A percentile compares a stretch with the other conserved stretches of the same genome.
These are phyloP conservation scores for Podarcis cretensis DNA, from an alignment of 2,113 vertebrate genomes.

Conservation along the genomic window DNA sequence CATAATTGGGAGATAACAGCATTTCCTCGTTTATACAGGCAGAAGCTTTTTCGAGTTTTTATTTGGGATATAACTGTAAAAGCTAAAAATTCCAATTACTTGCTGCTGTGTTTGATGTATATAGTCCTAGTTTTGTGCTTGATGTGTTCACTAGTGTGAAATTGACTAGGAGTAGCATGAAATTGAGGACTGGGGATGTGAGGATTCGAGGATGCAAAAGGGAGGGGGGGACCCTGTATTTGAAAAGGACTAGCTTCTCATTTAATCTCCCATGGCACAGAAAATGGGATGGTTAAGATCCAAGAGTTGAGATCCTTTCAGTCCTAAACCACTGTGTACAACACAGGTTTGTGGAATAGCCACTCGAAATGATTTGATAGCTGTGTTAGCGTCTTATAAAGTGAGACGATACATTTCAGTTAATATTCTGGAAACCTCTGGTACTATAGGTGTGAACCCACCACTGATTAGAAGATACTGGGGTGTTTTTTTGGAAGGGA, in stretches of 20 bases:
- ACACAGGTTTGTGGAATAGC: not conserved
- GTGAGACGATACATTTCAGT: not conserved
- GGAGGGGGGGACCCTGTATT: not conserved
- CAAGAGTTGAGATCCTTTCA: constrained; percentile 13
- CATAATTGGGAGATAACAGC: not conserved
- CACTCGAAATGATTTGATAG: not conserved
- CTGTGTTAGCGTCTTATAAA: not conserved
- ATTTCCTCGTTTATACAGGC: not conserved
- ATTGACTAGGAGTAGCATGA: constrained; percentile 17
- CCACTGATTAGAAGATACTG: not conserved
- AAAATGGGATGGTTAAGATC: not conserved
- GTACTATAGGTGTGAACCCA: not conserved
- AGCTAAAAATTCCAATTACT: constrained; percentile 10
- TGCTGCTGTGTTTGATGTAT: not conserved
- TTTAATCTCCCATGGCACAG: not conserved
- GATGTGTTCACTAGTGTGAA: not conserved
- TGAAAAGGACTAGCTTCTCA: constrained; percentile 12
- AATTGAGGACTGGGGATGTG: not conserved
- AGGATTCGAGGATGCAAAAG: not conserved
- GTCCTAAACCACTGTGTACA: not conserved
- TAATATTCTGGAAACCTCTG: not conserved
- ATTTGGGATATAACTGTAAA: constrained; percentile 12
- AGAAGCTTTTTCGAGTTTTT: not conserved
- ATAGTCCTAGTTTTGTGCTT: constrained; percentile 8
- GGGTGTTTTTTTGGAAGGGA: not conserved